Evolutionary conservation across 2,113 vertebrate species (phyloP).

Genomic region (Psettodes erumei): DNA sequence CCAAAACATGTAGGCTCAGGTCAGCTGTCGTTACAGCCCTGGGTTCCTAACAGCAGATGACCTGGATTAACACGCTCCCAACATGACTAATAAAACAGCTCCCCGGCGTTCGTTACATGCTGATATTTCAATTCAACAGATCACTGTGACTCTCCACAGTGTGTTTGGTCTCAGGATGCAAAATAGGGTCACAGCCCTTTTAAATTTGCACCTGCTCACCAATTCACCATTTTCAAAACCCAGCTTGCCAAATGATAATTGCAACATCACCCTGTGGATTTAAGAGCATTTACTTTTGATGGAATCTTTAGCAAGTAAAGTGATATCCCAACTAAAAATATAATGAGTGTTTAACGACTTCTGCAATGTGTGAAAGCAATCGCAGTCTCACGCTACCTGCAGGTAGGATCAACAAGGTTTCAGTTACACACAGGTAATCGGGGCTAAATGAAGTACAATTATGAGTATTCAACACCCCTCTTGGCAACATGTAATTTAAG

Average conservation of each 20-base stretch:
- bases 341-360: constrained; percentile 41
- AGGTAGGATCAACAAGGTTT: background rate
- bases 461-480: background rate
- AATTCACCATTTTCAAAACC: constrained; percentile 2
- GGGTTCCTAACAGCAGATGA: constrained; percentile 36
- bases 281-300: background rate
- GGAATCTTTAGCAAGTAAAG: background rate
- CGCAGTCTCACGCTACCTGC: background rate
- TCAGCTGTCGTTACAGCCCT: constrained; percentile 16
- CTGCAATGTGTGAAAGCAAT: constrained; percentile 16
- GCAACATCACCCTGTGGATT: background rate
- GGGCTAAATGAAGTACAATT: background rate
- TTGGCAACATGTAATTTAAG: background rate
- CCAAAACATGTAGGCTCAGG: constrained; percentile 22
- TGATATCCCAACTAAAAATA: constrained; percentile 7
- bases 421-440: background rate
- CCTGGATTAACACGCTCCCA: constrained; percentile 42
- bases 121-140: constrained; percentile 56
- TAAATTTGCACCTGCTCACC: constrained; percentile 29
- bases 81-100: constrained; percentile 65
- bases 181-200: constrained; percentile 1
- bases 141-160: constrained; percentile 20
- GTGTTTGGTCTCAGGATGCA: background rate
- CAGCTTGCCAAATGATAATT: background rate
- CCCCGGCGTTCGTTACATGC: constrained; percentile 10